Conservation (phyloP, 2,113 vertebrate species). For the Xiphophorus maculatus region DNA sequence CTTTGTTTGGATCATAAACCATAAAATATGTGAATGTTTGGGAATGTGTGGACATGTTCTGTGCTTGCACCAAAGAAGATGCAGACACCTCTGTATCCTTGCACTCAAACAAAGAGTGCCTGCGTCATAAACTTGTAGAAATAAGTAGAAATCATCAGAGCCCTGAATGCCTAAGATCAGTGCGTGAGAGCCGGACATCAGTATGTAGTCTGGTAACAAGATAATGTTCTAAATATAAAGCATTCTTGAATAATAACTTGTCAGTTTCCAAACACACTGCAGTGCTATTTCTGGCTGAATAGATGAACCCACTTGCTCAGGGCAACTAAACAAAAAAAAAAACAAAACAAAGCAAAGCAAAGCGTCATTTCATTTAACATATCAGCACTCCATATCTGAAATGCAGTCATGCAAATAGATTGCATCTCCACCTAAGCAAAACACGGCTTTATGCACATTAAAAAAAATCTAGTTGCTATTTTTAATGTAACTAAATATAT, state of each 20-base stretch:
- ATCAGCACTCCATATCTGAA: not conserved
- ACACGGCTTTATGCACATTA: too few relatives aligned
- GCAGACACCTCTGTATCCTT: not conserved
- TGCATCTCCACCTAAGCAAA: not conserved
- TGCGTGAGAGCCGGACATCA: not conserved
- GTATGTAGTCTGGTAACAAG: not conserved
- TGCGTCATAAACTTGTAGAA: not conserved
- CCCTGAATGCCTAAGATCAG: not conserved
- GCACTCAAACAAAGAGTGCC: not conserved
- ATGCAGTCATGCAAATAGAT: not conserved
- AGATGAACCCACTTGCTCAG: not conserved
- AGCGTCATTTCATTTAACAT: not conserved
- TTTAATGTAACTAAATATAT: too few relatives aligned
- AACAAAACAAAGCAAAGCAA: not conserved
- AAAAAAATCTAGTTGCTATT: too few relatives aligned
- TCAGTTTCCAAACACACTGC: not conserved
- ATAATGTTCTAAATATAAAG: slow-evolving; percentile 3
- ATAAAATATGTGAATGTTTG: not conserved
- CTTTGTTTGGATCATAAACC: not conserved
- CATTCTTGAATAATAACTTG: not conserved
- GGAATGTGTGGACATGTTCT: too few relatives aligned
- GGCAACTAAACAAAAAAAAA: not conserved
- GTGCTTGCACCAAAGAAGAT: not conserved
- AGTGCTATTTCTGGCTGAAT: not conserved
- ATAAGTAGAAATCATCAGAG: slow-evolving; percentile 2